These are phyloP conservation scores for Montipora capricornis DNA, from an alignment of 64 coral and sea anemone genomes.

Conservation along the genomic window DNA sequence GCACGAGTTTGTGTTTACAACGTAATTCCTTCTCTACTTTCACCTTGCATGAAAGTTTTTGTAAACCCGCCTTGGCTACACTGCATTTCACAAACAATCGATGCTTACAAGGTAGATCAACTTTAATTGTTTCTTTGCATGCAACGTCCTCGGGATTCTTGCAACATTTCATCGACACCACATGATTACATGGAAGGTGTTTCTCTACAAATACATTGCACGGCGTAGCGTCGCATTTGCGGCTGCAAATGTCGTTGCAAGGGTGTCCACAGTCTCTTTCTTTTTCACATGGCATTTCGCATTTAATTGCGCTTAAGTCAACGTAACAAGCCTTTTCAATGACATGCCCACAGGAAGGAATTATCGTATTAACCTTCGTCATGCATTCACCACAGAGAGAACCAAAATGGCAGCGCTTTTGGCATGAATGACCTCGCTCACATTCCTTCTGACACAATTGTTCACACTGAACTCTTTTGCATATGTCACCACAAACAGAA, in stretches of 20 bases:
- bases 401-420: conserved; percentile 22
- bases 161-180: conserved; percentile 11
- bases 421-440: conserved; percentile 29
- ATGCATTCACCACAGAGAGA: conserved; percentile 11
- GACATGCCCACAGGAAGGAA: conserved; percentile 24
- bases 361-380: not conserved
- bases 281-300: conserved; percentile 36
- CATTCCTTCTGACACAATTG: conserved; percentile 16
- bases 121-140: conserved; percentile 29
- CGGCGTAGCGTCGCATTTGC: conserved; percentile 30
- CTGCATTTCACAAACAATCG: not conserved
- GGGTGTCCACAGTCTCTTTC: conserved; percentile 49
- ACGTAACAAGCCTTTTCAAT: not conserved
- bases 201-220: conserved; percentile 15
- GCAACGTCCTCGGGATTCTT: not conserved
- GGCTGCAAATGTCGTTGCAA: conserved; percentile 34
- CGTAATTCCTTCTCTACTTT: not conserved
- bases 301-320: not conserved
- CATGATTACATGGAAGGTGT: conserved; percentile 58
- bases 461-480: not conserved
- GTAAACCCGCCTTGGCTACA: not conserved
- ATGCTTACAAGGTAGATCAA: conserved; percentile 15
- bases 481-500: conserved; percentile 5
- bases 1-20: conserved; percentile 50
- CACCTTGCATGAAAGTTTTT: not conserved